These are phyloP conservation scores for Monochamus alternatus DNA, from an alignment of 2,888 invertebrate genomes.

Conservation along the genomic window DNA sequence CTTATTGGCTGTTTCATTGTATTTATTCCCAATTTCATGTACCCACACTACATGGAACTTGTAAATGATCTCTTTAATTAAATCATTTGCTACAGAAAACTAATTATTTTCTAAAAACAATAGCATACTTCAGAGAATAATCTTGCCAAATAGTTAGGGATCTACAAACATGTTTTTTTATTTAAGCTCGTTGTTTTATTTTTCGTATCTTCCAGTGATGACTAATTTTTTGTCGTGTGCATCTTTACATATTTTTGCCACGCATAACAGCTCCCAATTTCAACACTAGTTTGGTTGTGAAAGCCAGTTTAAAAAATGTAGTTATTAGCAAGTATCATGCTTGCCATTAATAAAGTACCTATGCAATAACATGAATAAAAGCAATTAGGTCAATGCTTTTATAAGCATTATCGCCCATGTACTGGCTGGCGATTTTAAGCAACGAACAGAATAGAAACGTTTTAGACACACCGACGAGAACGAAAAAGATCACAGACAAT, in stretches of 20 bases:
- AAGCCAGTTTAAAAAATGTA: conserved; percentile 29
- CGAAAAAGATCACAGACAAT: no score
- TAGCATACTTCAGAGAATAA: background rate
- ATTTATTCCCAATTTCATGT: conserved; percentile 29
- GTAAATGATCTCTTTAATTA: background rate
- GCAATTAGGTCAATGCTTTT: conserved; percentile 36
- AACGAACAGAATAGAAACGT: no score
- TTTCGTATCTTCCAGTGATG: no score
- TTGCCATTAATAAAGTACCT: conserved; percentile 5
- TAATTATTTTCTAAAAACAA: background rate
- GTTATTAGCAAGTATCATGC: conserved; percentile 30
- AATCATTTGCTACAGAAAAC: background rate
- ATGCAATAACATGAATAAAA: conserved; percentile 31
- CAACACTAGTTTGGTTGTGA: conserved; percentile 22
- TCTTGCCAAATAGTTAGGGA: no score
- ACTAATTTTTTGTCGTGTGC: background rate
- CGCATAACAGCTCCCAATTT: conserved; percentile 13
- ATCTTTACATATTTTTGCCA: background rate
- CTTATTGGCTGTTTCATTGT: conserved; percentile 50
- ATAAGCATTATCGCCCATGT: conserved; percentile 9
- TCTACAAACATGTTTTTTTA: background rate
- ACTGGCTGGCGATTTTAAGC: background rate
- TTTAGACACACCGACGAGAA: no score
- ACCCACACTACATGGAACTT: background rate
- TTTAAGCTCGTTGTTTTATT: background rate